Base-by-base conservation (phyloP, 2,888 invertebrate genomes). In the Metalampra italica region DNA sequence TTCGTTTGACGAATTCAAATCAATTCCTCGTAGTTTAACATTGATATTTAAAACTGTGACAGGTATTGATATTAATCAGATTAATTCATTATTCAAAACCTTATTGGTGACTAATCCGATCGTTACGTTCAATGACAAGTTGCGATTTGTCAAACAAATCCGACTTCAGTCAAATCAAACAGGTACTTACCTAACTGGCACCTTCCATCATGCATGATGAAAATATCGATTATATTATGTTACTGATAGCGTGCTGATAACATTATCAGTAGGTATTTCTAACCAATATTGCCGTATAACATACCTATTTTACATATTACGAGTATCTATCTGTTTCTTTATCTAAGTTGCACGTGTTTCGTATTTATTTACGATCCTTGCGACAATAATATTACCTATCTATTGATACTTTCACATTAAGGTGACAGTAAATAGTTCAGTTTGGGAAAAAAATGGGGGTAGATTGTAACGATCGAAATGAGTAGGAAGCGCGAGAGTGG, bases 1-100 rank as follows among this genome's bases (percentile, higher is more conserved):
- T 55, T 60, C 54, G 53, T 54, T 47, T 51, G 47, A 48, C 54
- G 44, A 43, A 40, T 47, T 34, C 48, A 46, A 32, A 45, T 37
- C 49, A 47, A 52, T 55, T 51, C 47, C 51, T 57, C 15, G 14
- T 32, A 32, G 36, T 36, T 43, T 9, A n/a, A 30, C 7, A n/a
- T 39, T 29, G 29, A 42, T 29, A 42, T 14, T 29, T 29, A n/a
- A 14, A 14, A n/a, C 4, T 14, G 9, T 13, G 13, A 42, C 29
- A 12, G 9, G 14, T 40, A 40, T 40, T 15, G 22, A 9, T 15
- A 40, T 40, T 40, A 40, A 40, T 40, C 22, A 40, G 15, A 15
- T 40, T 22, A 40, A 40, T 40, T 22, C 8, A 15, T 29, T 29
- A 29, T n/a, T 42, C 41, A 42, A 29, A 42, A 42, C 9, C n/a